Percentiles rank a stretch among this genome's conserved stretches.
Evolutionary conservation across 2,797 vertebrate species (phyloP).

Genomic region (Myiotriccus ornatus): DNA sequence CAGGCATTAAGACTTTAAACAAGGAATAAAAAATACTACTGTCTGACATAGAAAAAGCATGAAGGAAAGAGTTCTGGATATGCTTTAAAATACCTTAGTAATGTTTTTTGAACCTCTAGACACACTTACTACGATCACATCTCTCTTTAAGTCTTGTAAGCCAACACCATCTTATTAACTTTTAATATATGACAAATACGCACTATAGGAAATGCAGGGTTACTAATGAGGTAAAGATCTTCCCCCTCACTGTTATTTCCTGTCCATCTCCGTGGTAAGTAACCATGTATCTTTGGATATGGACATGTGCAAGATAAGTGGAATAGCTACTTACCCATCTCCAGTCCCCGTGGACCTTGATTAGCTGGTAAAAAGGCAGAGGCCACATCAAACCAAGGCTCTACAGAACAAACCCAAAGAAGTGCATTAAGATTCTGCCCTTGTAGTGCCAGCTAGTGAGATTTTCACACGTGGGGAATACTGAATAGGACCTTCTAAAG

Average conservation of each 20-base stretch:
- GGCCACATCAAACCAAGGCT: conserved; percentile 24
- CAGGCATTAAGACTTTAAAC: conserved; percentile 5
- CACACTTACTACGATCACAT: not conserved
- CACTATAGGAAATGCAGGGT: conserved; percentile 45
- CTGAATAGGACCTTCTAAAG: not conserved
- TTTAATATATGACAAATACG: conserved; percentile 62
- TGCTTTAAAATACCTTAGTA: not conserved
- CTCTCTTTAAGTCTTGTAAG: conserved; percentile 5
- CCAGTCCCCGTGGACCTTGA: conserved; percentile 32
- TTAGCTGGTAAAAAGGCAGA: conserved; percentile 39
- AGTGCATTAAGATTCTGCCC: conserved; percentile 49
- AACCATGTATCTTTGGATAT: conserved; percentile 60
- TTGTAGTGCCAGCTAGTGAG: conserved; percentile 37
- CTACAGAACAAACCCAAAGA: not conserved
- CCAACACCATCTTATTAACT: conserved; percentile 53
- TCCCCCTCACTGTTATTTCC: conserved; percentile 52
- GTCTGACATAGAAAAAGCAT: not conserved
- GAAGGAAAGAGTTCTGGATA: not conserved
- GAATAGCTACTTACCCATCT: conserved; percentile 58
- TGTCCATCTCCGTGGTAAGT: conserved; percentile 52
- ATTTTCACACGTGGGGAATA: conserved; percentile 18
- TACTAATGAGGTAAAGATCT: conserved; percentile 56
- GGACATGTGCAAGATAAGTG: conserved; percentile 45
- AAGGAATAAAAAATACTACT: not conserved
- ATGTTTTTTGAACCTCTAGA: not conserved